Evolutionary conservation across 2,888 invertebrate genomes (phyloP).

Genomic region (Acanthosepion lycidas): DNA sequence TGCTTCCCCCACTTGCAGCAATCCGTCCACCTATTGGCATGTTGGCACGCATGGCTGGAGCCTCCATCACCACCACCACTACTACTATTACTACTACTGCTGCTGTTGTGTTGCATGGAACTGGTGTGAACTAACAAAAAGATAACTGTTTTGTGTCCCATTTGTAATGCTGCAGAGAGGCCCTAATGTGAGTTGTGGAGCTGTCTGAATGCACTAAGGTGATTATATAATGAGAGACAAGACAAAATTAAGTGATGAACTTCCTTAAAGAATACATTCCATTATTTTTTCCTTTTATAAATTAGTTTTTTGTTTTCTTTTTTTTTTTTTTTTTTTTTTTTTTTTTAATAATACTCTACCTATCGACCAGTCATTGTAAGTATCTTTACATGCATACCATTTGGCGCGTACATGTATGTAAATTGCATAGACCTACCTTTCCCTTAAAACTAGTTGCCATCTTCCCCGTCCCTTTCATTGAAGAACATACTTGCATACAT

Average conservation of each 20-base stretch:
- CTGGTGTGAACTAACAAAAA: constrained; percentile 44
- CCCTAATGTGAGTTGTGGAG: constrained; percentile 49
- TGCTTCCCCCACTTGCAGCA: neutral
- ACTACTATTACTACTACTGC: neutral
- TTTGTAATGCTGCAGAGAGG: constrained; percentile 49
- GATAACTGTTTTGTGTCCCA: constrained; percentile 48
- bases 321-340: neutral
- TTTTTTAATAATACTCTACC: neutral
- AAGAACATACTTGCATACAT: constrained; percentile 35
- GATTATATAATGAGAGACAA: constrained; percentile 2
- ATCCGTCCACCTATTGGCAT: neutral
- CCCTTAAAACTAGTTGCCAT: constrained; percentile 35
- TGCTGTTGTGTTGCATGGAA: constrained; percentile 36
- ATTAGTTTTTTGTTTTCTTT: neutral
- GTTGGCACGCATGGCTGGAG: constrained; percentile 23
- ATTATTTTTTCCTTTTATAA: constrained; percentile 13
- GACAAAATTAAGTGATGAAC: neutral
- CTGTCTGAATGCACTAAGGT: constrained; percentile 47
- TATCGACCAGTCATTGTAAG: constrained; percentile 45
- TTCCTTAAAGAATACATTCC: constrained; percentile 46
- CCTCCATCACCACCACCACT: neutral
- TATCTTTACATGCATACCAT: constrained; percentile 42
- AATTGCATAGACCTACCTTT: constrained; percentile 3
- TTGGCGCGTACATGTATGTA: constrained; percentile 42
- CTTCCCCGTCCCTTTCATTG: neutral